Evolutionary conservation across 2,888 invertebrate species (phyloP).

Genomic region (Sialis lutaria): DNA sequence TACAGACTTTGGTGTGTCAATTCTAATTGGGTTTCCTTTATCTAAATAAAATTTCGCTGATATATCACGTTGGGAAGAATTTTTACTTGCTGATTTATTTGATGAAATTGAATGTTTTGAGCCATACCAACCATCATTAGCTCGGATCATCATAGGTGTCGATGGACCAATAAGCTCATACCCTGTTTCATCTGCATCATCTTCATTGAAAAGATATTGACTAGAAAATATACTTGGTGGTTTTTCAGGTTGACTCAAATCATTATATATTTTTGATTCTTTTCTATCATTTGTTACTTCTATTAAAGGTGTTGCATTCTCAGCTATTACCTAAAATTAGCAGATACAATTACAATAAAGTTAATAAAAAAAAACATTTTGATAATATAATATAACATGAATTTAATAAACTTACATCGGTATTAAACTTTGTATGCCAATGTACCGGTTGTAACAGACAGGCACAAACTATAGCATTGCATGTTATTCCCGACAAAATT

Average conservation of each 20-base stretch:
- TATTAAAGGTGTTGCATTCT: neutral
- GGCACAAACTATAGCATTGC: conserved; percentile 49
- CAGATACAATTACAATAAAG: neutral
- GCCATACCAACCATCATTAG: conserved; percentile 42
- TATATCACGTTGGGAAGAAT: conserved; percentile 27
- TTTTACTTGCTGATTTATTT: conserved; percentile 24
- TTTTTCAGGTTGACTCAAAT: conserved; percentile 14
- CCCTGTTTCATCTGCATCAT: conserved; percentile 39
- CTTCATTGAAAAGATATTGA: conserved; percentile 45
- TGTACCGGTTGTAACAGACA: conserved; percentile 55
- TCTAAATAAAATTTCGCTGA: too few relatives aligned
- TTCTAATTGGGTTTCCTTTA: conserved; percentile 12
- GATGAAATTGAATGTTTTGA: conserved; percentile 26
- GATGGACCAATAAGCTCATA: conserved; percentile 49
- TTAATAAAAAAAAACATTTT: neutral
- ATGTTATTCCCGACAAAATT: conserved; percentile 44
- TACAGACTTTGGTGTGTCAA: neutral
- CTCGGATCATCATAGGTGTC: conserved; percentile 45
- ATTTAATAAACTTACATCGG: conserved; percentile 7
- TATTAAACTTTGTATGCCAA: conserved; percentile 42
- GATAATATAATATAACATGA: too few relatives aligned
- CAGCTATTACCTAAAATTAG: neutral
- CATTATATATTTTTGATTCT: too few relatives aligned
- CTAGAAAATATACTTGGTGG: conserved; percentile 36
- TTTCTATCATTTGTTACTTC: neutral